These are phyloP conservation scores for Patagioenas fasciata DNA, from an alignment of 2,113 vertebrate species.

Conservation along the genomic window DNA sequence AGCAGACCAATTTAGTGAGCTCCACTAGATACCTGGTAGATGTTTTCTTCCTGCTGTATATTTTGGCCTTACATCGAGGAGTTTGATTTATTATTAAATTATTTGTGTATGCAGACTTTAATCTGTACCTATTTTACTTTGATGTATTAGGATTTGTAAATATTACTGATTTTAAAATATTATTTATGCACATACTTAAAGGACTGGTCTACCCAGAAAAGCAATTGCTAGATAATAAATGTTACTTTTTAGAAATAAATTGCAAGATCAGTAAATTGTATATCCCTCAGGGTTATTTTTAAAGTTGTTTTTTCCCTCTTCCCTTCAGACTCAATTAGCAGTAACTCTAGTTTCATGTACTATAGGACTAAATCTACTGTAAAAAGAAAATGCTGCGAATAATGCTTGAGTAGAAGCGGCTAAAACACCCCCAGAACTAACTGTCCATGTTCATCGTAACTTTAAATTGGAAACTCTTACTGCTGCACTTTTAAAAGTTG, in stretches of 20 bases:
- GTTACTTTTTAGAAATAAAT: slow-evolving; percentile 77
- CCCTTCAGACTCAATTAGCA: slow-evolving; percentile 56
- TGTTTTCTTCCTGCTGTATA: slow-evolving; percentile 56
- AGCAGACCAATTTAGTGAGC: slow-evolving; percentile 38
- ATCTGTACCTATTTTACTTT: slow-evolving; percentile 77
- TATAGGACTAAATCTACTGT: slow-evolving; percentile 68
- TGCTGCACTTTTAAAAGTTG: slow-evolving; percentile 66
- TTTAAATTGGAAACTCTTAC: slow-evolving; percentile 48
- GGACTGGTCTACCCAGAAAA: slow-evolving; percentile 73
- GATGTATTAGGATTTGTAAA: slow-evolving; percentile 78
- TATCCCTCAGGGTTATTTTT: slow-evolving; percentile 84
- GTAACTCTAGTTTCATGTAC: slow-evolving; percentile 55
- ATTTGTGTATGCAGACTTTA: slow-evolving; percentile 77
- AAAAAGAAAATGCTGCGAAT: slow-evolving; percentile 64
- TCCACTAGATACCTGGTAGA: slow-evolving; percentile 46
- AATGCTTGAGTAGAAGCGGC: slow-evolving; percentile 52
- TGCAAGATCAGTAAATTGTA: slow-evolving; percentile 72
- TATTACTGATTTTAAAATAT: slow-evolving; percentile 78
- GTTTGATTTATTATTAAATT: slow-evolving; percentile 79
- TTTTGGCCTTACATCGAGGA: slow-evolving; percentile 63
- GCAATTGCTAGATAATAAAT: slow-evolving; percentile 76
- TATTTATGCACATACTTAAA: slow-evolving; percentile 81
- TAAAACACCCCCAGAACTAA: slow-evolving; percentile 40
- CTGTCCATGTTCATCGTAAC: slow-evolving; percentile 30
- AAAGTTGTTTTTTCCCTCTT: neutral